Evolutionary conservation across 1,140 invertebrate species (phyloP), one percentile per base, ranked within the genome.

Genomic region (Tenebrio molitor): DNA sequence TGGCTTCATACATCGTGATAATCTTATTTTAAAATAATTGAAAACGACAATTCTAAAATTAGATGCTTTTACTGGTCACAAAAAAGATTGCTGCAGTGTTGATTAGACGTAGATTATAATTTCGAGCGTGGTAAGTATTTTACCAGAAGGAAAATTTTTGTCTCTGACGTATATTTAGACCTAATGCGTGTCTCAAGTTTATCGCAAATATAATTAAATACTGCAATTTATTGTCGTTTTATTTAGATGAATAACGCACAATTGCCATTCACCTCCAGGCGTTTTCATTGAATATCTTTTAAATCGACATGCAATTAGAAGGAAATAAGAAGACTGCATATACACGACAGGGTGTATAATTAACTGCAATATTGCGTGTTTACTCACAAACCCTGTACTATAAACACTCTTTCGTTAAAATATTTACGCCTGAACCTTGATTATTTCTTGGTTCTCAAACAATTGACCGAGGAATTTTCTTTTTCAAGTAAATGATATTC

Each of bases 221-320:
- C 7, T 58, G 50, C 50, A 58, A 58, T 58, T 58, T 58, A 58
- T 29, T 58, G 50, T 58, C 21, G 50, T 41, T 65, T 65, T 65
- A 65, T 65, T 65, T 65, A 36, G 29, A 65, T 65, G 63, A 65
- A 65, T 62, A 65, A 65, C 63, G 63, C 42, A 46, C 67, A 50
- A 69, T 53, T 69, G 67, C 67, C 67, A 69, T 69, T 69, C 67
- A 50, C 66, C 66, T 68, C 42, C n/a, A 12, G 14, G 21, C 67
- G 23, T 29, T 46, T 69, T 23, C 42, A 69, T 21, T 50, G 42
- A 36, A 76, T 74, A 76, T 76, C 75, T 74, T 76, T 44, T 21
- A 15, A 71, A 76, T 76, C 75, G 72, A 64, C 72, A 74, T 76
- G 75, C 75, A 72, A 76, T 76, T 76, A 76, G 69, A 71, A 69